Evolutionary conservation across 2,888 invertebrate species (phyloP).

Genomic region (Cryptus armator): DNA sequence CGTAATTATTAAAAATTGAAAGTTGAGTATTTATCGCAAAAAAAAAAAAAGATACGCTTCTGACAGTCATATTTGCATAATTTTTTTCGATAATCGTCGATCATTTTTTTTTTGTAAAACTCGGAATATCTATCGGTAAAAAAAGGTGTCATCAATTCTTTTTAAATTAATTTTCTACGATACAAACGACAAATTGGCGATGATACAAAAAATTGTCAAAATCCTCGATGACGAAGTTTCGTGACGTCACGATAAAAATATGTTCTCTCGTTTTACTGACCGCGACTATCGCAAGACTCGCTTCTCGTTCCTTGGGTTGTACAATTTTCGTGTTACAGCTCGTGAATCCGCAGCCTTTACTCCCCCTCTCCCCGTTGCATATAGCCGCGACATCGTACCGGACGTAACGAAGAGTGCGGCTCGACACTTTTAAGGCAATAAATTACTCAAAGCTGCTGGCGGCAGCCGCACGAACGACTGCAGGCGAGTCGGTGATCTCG

Average conservation of each 20-base stretch:
- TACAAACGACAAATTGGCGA: neutral
- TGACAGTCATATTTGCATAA: too few species aligned
- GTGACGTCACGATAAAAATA: constrained; percentile 75
- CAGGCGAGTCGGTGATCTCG: constrained; percentile 47
- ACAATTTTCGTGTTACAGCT: constrained; percentile 38
- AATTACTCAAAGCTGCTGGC: constrained; percentile 63
- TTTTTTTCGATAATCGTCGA: too few species aligned
- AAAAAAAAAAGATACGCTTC: too few species aligned
- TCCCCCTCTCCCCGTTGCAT: constrained; percentile 59
- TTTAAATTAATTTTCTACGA: neutral
- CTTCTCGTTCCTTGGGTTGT: constrained; percentile 59
- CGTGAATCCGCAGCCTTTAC: constrained; percentile 55
- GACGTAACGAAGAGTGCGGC: constrained; percentile 43
- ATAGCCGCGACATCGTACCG: constrained; percentile 48
- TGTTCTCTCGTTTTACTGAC: constrained; percentile 77
- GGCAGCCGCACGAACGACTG: constrained; percentile 43
- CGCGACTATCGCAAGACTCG: constrained; percentile 66
- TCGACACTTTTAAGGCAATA: constrained; percentile 67
- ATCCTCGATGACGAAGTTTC: constrained; percentile 24
- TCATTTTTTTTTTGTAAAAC: too few species aligned
- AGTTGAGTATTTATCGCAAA: too few species aligned
- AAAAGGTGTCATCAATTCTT: too few species aligned
- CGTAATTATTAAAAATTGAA: too few species aligned
- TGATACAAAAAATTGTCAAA: neutral
- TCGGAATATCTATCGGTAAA: too few species aligned